Evolutionary conservation across 2,797 vertebrate species (phyloP), one percentile per base, ranked within the genome.

Genomic region (Erethizon dorsatum): DNA sequence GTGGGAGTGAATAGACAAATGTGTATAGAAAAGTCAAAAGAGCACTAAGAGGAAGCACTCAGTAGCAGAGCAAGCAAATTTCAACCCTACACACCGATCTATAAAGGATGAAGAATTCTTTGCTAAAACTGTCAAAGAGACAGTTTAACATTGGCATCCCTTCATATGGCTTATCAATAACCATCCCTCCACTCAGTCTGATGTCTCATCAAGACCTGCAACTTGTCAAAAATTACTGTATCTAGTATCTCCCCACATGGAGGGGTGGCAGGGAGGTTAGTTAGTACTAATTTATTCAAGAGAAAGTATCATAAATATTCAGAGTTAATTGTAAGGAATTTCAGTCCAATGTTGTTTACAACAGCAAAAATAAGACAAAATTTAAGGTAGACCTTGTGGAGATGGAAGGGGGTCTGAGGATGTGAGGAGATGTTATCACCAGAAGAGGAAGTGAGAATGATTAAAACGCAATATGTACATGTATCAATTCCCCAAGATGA

Each of bases 211-310:
- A 6, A 75, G 37, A 24, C 2, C 0, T 45, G 41, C 15, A 65
- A 67, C 17, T 37, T 69, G n/a, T 77, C 75, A 56, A 37, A 93
- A 80, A 56, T 52, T 56, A 77, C 10, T 17, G 2, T 12, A 31
- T 12, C 31, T 88, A 56, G 4, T 5, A 82, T 2, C n/a, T 82
- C 37, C 18, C 15, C 28, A 14, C 0, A 33, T 61, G 8, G 18
- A 3, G 1, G 37, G 5, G 6, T 14, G 8, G 5, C 2, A 24
- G 5, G 47, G 11, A 24, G 5, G 8, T 52, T 84, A 79, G 26
- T 61, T 73, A 88, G 50, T 90, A 88, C 11, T 65, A 75, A 79
- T 63, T 88, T 80, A 86, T 90, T 86, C 56, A 20, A 84, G 69
- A 18, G 28, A 86, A 59, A 31, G 86, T 75, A 61, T 78, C 12